Evolutionary conservation across 2,113 vertebrate genomes (phyloP), one percentile per base, ranked within the genome.

Genomic region (Caracal caracal): DNA sequence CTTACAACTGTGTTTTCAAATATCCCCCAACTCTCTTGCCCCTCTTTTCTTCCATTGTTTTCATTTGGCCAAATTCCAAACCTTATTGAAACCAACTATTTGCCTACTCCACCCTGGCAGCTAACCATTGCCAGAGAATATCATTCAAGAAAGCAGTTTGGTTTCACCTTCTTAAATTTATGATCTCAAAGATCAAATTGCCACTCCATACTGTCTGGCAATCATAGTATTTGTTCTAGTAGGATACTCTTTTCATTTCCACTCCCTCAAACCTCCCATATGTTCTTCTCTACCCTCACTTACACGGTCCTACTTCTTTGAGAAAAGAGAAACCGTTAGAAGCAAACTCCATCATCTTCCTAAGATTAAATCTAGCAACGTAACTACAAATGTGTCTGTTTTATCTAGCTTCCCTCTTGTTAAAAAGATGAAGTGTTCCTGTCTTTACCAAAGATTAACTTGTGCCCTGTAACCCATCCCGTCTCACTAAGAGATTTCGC

Each of bases 81-180:
- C 2, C 9, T 59, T 16, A 59, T 73, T 93, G 92, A 94, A 87
- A 71, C 40, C 35, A 93, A 47, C 17, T 91, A 70, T 70, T 79
- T 97, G 19, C 12, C 40, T 93, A 61, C 10, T 75, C 10, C 24
- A 82, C 20, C 1, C 16, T 70, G 37, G 33, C 0, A 93, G 59
- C 10, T 79, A 76, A 88, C 61, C 35, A 40, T 71, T 93, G 33
- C 4, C 90, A 87, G 75, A 79, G 30, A 91, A 70, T n/a, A 75
- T 68, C 10, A 75, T 30, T 30, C 30, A 94, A 92, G 40, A 87
- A 93, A 78, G 33, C 37, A 68, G 2, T 84, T 37, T 71, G 7
- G 15, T 94, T 94, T 75, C 10, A 66, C 24, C 15, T 78, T 96
- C 37, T 95, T 90, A 91, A 92, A 88, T 43, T 90, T 47, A 76